Evolutionary conservation across 2,888 invertebrate species (phyloP).

Genomic region (Rotaria sp.): DNA sequence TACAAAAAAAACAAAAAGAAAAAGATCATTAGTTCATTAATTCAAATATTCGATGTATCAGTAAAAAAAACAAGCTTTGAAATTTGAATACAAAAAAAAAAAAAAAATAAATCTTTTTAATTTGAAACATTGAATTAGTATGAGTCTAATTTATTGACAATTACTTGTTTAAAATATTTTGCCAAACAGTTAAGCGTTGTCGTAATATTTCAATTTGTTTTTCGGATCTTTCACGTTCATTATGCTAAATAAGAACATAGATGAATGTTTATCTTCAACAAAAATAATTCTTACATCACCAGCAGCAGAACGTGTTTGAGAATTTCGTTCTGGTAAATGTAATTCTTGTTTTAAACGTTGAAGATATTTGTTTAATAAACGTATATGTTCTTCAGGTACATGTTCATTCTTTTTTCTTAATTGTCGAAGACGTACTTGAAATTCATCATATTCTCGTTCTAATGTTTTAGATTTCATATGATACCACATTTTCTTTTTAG

Average conservation of each 20-base stretch:
- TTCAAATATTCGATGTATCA: neutral
- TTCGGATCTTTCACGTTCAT: slow-evolving; percentile 2
- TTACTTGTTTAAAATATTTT: slow-evolving; percentile 13
- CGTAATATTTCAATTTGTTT: slow-evolving; percentile 6
- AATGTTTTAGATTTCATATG: slow-evolving; percentile 52
- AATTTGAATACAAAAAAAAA: too few relatives aligned
- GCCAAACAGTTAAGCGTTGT: slow-evolving; percentile 29
- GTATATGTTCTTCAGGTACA: slow-evolving; percentile 32
- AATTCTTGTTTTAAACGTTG: slow-evolving; percentile 26
- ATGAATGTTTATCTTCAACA: neutral
- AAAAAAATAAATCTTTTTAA: too few relatives aligned
- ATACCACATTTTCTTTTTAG: slow-evolving; percentile 55
- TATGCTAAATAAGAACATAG: neutral
- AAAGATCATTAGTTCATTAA: neutral
- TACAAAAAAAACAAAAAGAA: neutral
- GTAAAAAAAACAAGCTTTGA: too few relatives aligned
- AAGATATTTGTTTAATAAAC: neutral
- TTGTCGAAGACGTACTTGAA: slow-evolving; percentile 43
- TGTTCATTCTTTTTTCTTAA: slow-evolving; percentile 28
- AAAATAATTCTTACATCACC: neutral
- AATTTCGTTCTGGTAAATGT: neutral
- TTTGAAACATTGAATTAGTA: too few relatives aligned
- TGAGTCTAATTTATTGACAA: neutral
- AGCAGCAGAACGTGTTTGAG: neutral
- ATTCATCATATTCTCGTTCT: slow-evolving; percentile 47